Evolutionary conservation across 1,140 invertebrate species (phyloP).

Genomic region (Danaus plexippus): DNA sequence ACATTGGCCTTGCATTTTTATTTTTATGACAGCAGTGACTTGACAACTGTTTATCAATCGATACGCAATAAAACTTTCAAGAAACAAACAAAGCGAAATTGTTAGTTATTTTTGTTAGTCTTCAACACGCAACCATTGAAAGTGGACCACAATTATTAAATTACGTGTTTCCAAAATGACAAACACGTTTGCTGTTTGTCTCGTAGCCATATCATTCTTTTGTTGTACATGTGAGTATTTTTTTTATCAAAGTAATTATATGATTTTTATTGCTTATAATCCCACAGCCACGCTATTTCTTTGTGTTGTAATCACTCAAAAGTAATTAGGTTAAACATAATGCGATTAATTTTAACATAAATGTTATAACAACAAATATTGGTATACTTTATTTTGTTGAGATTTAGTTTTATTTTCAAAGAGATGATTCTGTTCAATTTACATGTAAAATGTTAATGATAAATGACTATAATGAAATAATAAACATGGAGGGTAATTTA

Average conservation of each 20-base stretch:
- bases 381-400: too few species aligned
- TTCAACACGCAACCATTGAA: conserved; percentile 27
- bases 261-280: conserved; percentile 7
- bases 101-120: conserved; percentile 43
- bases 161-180: conserved; percentile 41
- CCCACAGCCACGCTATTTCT: conserved; percentile 10
- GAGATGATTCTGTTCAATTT: too few species aligned
- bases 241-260: conserved; percentile 8
- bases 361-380: too few species aligned
- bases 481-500: too few species aligned
- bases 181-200: conserved; percentile 58
- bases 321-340: background rate
- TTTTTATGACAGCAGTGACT: conserved; percentile 9
- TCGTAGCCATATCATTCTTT: conserved; percentile 41
- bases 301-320: conserved; percentile 4
- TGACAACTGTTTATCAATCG: conserved; percentile 20
- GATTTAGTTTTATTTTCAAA: too few species aligned
- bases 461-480: too few species aligned
- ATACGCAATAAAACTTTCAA: conserved; percentile 52
- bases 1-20: background rate
- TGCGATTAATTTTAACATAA: too few species aligned
- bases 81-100: conserved; percentile 58
- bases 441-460: too few species aligned
- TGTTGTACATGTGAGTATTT: conserved; percentile 45
- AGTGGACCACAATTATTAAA: conserved; percentile 24